Base-by-base conservation (phyloP, 2,888 invertebrate species). In the Caradrina kadenii region DNA sequence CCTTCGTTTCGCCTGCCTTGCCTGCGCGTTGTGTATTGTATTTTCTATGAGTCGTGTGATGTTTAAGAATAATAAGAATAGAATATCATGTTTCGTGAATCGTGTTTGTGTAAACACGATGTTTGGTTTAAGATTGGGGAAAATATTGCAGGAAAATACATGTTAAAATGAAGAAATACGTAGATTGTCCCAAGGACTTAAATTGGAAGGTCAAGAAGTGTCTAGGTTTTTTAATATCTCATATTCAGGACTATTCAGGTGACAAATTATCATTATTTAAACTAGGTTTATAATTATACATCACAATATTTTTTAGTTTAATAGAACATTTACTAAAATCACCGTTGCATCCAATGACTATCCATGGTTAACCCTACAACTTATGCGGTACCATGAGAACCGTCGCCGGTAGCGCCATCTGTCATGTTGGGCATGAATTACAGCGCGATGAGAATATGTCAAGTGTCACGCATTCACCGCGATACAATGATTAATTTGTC, bases 1-100 rank as follows among this genome's bases (percentile, higher is more conserved):
- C 92, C 92, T 92, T 90, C 86, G 84, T 86, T 85, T 72, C 82
- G 81, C 79, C 81, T 77, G 80, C 77, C 78, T 79, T 79, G 82
- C 83, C 65, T 73, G 77, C 65, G 70, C 65, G 65, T 53, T 69
- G 66, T 69, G 68, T 73, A 72, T 81, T 79, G 77, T 82, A 70
- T 77, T 71, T 71, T 79, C 75, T 71, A 79, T 60, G 64, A 75
- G 62, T 68, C 63, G 68, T 66, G 62, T 69, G 58, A 68, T 83
- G 58, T 79, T 79, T 77, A 77, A 77, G 79, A 60, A n/a, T n/a
- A n/a, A n/a, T n/a, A n/a, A n/a, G n/a, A n/a, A n/a, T n/a, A n/a
- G 76, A 72, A 82, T 76, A 82, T 73, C 73, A 69, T 73, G 62
- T 79, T 74, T 67, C 58, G 31, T 58, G 50, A 79, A 69, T 69